phyloP scores from a whole-genome alignment of 1,140 invertebrate species.

The Ylistrum balloti region DNA sequence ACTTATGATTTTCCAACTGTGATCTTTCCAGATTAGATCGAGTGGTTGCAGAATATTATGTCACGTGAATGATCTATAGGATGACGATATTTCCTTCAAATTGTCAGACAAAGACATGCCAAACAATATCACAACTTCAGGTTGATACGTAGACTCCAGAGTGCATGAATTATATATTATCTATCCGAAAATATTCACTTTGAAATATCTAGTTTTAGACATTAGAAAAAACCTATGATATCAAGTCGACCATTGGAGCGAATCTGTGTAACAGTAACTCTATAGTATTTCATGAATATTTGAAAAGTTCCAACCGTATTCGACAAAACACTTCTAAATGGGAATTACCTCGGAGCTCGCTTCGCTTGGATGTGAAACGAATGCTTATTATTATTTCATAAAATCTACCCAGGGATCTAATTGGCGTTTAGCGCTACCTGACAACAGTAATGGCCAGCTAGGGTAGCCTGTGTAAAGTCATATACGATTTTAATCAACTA shows the following conservation, averaged over 20 bases:
- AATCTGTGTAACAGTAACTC: slow-evolving; percentile 7
- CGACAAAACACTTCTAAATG: slow-evolving; percentile 34
- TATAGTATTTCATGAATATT: slow-evolving; percentile 35
- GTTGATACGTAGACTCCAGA: neutral
- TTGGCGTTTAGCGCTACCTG: slow-evolving; percentile 19
- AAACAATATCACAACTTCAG: neutral
- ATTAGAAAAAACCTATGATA: slow-evolving; percentile 21
- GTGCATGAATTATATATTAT: slow-evolving; percentile 29
- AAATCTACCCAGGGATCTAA: neutral
- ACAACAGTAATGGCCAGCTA: neutral
- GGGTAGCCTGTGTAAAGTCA: neutral
- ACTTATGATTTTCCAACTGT: neutral
- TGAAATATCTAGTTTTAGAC: slow-evolving; percentile 40
- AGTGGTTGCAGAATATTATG: neutral
- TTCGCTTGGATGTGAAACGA: slow-evolving; percentile 32
- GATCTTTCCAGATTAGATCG: neutral
- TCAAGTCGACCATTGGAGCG: neutral
- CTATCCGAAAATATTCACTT: slow-evolving; percentile 25
- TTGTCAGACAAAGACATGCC: neutral
- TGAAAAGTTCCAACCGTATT: slow-evolving; percentile 33
- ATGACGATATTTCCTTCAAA: neutral
- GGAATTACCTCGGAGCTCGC: neutral
- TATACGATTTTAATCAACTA: neutral
- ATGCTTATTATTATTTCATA: slow-evolving; percentile 40
- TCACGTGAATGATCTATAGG: neutral